Conservation (phyloP, 2,888 invertebrate species). For the Drosophila testacea region DNA sequence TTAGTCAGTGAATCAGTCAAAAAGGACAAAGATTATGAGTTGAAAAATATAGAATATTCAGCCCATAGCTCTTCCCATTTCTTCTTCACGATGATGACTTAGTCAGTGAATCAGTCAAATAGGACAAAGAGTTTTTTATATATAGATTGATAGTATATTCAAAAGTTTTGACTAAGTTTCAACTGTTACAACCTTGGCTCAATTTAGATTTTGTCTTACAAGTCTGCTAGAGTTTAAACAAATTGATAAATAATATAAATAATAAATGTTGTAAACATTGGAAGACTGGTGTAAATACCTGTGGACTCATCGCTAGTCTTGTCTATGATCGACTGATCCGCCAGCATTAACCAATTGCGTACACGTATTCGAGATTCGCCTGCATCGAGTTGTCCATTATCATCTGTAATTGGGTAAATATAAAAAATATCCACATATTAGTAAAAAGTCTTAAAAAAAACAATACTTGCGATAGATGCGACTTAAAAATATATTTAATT, state of each 20-base stretch:
- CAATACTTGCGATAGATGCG: neutral
- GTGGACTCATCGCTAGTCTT: conserved; percentile 62
- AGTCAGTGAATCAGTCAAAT: too few species aligned
- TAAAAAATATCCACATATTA: conserved; percentile 45
- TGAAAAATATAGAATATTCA: too few species aligned
- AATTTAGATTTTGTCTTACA: neutral
- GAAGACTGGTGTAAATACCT: conserved; percentile 64
- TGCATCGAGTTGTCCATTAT: conserved; percentile 53
- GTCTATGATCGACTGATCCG: conserved; percentile 83
- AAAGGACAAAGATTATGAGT: too few species aligned
- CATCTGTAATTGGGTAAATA: conserved; percentile 56
- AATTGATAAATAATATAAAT: conserved; percentile 18
- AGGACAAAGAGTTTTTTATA: too few species aligned
- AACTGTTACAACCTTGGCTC: too few species aligned
- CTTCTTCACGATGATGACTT: too few species aligned
- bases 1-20: too few species aligned
- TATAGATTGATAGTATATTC: too few species aligned
- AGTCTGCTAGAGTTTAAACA: conserved; percentile 10
- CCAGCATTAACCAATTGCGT: conserved; percentile 85
- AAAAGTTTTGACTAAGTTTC: too few species aligned
- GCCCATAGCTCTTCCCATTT: too few species aligned
- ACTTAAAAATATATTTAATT: neutral
- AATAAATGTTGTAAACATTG: conserved; percentile 22
- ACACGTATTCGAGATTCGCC: conserved; percentile 84
- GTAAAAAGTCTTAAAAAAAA: neutral